Percentiles rank a stretch among this genome's conserved stretches.
These are phyloP conservation scores for Lysandra coridon DNA, from an alignment of 2,888 invertebrate species.

Conservation along the genomic window DNA sequence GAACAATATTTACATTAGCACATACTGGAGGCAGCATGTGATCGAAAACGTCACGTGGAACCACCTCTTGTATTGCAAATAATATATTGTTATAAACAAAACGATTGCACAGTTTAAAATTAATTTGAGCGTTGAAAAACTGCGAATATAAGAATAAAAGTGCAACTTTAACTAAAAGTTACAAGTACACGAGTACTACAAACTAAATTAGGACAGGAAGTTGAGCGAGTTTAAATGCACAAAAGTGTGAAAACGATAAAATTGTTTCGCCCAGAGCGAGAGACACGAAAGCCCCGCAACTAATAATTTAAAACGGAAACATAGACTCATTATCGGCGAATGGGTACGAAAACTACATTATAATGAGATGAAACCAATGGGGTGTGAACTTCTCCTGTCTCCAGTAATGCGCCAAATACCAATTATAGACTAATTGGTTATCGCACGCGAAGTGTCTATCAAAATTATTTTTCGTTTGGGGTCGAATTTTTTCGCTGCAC, in stretches of 20 bases:
- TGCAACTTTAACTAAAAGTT: not conserved
- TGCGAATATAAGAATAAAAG: not conserved
- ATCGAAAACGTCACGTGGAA: not conserved
- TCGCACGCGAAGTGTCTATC: slow-evolving; percentile 78
- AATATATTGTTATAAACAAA: not conserved
- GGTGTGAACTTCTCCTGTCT: slow-evolving; percentile 70
- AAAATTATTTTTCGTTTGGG: slow-evolving; percentile 73
- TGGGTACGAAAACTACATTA: slow-evolving; percentile 52
- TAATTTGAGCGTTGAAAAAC: not conserved
- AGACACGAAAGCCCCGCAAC: slow-evolving; percentile 10
- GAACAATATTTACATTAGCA: slow-evolving; percentile 15
- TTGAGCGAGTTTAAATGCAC: slow-evolving; percentile 6
- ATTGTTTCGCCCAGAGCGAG: not conserved
- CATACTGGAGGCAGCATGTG: not conserved
- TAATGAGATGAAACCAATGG: slow-evolving; percentile 59
- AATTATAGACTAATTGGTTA: slow-evolving; percentile 65
- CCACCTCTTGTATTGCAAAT: not conserved
- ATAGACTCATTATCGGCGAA: slow-evolving; percentile 37
- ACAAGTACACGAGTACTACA: not conserved
- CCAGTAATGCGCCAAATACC: slow-evolving; percentile 77
- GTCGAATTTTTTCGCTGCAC: slow-evolving; percentile 62
- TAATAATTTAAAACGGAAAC: slow-evolving; percentile 30
- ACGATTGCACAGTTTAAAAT: not conserved
- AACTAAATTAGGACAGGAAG: not conserved
- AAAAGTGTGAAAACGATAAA: slow-evolving; percentile 16